Base-by-base conservation (phyloP, 2,888 invertebrate species). In the Agapostemon virescens region DNA sequence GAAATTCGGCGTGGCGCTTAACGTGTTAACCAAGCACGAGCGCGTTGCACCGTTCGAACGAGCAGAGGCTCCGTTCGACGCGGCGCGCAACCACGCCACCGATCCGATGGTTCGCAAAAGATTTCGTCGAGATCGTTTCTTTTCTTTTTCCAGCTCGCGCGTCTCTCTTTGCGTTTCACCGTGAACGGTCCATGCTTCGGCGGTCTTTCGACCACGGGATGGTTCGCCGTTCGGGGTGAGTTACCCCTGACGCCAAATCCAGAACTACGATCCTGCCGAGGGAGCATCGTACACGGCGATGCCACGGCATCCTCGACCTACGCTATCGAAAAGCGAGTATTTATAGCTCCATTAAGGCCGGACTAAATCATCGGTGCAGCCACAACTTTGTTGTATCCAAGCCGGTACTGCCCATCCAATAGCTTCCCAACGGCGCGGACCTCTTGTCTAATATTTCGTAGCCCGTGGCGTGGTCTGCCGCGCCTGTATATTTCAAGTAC, bases 281-380 rank as follows among this genome's bases (percentile, higher is more conserved):
- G 42, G 79, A 68, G 87, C 69, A 78, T 85, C 81, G 77, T 79
- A 55, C 74, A 77, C 79, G 83, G 83, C 80, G 85, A 11, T 69
- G 77, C 68, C 81, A 69, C 74, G 79, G 81, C 83, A 82, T 86
- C 85, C 90, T 89, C 90, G 86, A 88, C 89, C 89, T 89, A 87
- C 88, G 84, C 88, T 93, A 94, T 94, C 94, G 94, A 94, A 94
- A 94, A 94, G 93, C 93, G 92, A 93, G 93, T 94, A 94, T 94
- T 94, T 94, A 94, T 94, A 93, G 94, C 93, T 93, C 94, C 94
- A 94, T 94, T 94, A 94, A 94, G 94, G 93, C 93, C 91, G 93
- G 93, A 93, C 94, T 94, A 94, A 94, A 94, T 94, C 94, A 94
- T 94, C 92, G 92, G 92, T 89, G 92, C 88, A 93, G 93, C 94